Percentiles rank a stretch among this genome's conserved stretches.
These are phyloP conservation scores for Amazona vittata DNA, from an alignment of 2,113 vertebrate genomes.

Conservation along the genomic window DNA sequence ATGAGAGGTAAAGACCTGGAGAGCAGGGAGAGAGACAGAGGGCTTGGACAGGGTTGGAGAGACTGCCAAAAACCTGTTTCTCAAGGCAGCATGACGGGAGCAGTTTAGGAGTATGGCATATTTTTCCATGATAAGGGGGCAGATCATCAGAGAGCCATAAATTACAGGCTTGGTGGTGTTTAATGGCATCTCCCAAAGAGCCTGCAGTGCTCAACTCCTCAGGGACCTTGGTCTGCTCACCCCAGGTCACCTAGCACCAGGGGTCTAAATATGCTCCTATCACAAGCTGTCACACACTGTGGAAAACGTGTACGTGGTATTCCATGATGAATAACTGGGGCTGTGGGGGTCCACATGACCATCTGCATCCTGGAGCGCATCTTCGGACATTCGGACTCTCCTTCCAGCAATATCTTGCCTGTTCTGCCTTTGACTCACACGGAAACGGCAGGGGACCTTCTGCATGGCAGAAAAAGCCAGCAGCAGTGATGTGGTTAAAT, in stretches of 20 bases:
- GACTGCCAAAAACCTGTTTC: not conserved
- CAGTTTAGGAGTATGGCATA: not conserved
- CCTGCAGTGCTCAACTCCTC: not conserved
- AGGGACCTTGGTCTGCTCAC: not conserved
- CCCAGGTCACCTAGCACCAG: not conserved
- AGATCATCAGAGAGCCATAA: not conserved
- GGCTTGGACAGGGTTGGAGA: not conserved
- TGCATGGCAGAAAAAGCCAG: not conserved
- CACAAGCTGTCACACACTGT: not conserved
- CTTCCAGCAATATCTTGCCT: not conserved
- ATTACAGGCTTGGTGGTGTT: not conserved
- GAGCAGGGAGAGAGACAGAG: not conserved
- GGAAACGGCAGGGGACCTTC: not conserved
- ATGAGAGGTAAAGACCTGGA: not conserved
- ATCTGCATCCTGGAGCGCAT: not conserved
- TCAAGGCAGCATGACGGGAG: not conserved
- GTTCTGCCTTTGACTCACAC: not conserved
- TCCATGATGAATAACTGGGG: not conserved
- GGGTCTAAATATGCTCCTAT: fast-evolving
- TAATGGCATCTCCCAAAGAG: not conserved
- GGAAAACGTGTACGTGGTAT: not conserved
- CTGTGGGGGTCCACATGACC: fast-evolving
- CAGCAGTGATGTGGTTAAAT: not conserved
- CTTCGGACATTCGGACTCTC: not conserved
- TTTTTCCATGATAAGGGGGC: not conserved